Evolutionary conservation across 2,113 vertebrate genomes (phyloP).

Genomic region (Hypocryptadius cinnamomeus): DNA sequence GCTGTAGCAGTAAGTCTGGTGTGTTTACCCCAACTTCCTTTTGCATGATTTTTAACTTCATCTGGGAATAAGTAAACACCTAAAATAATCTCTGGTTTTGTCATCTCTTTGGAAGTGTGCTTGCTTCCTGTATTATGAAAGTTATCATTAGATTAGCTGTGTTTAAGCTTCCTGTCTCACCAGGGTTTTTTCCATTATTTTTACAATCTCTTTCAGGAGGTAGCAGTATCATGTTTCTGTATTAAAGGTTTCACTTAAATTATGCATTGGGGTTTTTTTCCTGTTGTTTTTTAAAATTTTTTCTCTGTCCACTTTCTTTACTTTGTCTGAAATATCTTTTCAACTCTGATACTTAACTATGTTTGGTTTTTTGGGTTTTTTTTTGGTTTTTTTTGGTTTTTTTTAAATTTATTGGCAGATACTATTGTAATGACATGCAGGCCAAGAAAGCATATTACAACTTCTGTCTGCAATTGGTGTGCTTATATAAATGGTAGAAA

Average conservation of each 20-base stretch:
- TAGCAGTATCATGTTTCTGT: background rate
- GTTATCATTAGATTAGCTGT: conserved; percentile 14
- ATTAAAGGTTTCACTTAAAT: background rate
- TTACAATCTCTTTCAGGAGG: background rate
- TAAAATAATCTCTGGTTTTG: conserved; percentile 39
- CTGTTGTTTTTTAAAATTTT: background rate
- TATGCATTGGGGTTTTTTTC: background rate
- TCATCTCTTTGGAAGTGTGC: background rate
- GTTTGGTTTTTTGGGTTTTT: background rate
- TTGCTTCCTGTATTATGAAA: conserved; percentile 36
- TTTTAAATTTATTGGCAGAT: background rate
- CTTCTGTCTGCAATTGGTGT: background rate
- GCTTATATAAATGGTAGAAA: background rate
- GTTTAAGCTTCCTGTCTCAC: conserved; percentile 44
- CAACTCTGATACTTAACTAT: background rate
- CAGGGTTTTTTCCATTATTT: conserved; percentile 40
- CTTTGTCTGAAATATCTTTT: background rate
- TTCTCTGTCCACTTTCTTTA: background rate
- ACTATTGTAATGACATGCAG: background rate
- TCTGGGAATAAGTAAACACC: conserved; percentile 30
- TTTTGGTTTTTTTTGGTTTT: too few relatives aligned
- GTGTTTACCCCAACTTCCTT: background rate
- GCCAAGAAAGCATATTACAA: background rate
- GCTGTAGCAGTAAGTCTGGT: background rate
- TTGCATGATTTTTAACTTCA: background rate